A percentile compares a stretch with the other conserved stretches of the same genome.
Conservation (phyloP, 2,797 vertebrate species). For the Myiotriccus ornatus region DNA sequence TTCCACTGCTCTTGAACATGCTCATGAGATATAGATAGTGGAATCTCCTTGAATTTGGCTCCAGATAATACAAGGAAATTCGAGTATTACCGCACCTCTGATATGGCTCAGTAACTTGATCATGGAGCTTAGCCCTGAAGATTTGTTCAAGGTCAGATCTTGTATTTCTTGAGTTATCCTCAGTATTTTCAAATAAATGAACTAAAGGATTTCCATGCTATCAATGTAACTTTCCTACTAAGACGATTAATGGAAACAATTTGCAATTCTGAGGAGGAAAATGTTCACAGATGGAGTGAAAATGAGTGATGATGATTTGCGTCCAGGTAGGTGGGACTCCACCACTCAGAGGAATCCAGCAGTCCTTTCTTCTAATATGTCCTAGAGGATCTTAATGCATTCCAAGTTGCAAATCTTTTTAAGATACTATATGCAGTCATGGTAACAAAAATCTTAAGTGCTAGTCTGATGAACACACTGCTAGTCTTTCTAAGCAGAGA, state of each 20-base stretch:
- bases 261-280: not conserved
- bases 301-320: not conserved
- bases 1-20: not conserved
- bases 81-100: not conserved
- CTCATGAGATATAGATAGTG: not conserved
- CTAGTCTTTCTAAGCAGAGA: not conserved
- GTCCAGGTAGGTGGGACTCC: not conserved
- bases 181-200: not conserved
- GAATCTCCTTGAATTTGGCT: not conserved
- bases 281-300: not conserved
- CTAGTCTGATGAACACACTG: not conserved
- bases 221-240: not conserved
- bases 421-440: not conserved
- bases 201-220: not conserved
- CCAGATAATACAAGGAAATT: not conserved
- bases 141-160: conserved; percentile 4
- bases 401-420: not conserved
- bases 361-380: not conserved
- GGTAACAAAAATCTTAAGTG: not conserved
- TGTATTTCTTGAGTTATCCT: not conserved
- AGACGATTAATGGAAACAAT: not conserved
- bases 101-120: not conserved
- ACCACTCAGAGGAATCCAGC: not conserved
- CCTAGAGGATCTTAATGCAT: not conserved
- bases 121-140: not conserved